A percentile compares a stretch with the other conserved stretches of the same genome.
Conservation (phyloP, 23 tunicate genomes). For the Halocynthia aurantium region DNA sequence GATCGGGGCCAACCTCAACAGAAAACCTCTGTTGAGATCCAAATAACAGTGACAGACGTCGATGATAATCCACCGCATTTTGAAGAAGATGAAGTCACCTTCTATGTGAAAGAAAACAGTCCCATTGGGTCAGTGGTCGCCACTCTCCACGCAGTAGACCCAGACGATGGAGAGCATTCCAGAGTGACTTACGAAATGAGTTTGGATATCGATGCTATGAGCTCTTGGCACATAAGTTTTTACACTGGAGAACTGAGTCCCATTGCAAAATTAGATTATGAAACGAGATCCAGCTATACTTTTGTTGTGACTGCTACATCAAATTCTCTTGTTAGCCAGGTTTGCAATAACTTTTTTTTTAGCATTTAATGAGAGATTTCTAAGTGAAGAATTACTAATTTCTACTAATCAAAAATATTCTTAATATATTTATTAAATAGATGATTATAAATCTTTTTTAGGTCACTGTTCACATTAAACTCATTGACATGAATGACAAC, state of each 20-base stretch:
- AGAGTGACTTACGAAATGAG: conserved; percentile 45
- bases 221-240: conserved; percentile 40
- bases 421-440: not conserved
- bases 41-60: conserved; percentile 54
- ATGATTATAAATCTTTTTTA: conserved; percentile 3
- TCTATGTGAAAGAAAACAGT: conserved; percentile 52
- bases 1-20: conserved; percentile 53
- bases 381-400: not conserved
- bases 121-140: conserved; percentile 43
- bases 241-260: conserved; percentile 66
- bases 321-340: conserved; percentile 56
- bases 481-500: conserved; percentile 94
- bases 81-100: conserved; percentile 31
- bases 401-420: not conserved
- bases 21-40: conserved; percentile 46
- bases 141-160: conserved; percentile 59
- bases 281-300: conserved; percentile 55
- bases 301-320: conserved; percentile 67
- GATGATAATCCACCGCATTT: conserved; percentile 96
- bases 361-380: not conserved
- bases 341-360: not conserved
- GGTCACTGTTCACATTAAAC: conserved; percentile 57
- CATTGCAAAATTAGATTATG: conserved; percentile 65
- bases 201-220: conserved; percentile 36
- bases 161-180: conserved; percentile 53